phyloP scores from a whole-genome alignment of 1,140 invertebrate genomes.

The Neodiprion virginianus region DNA sequence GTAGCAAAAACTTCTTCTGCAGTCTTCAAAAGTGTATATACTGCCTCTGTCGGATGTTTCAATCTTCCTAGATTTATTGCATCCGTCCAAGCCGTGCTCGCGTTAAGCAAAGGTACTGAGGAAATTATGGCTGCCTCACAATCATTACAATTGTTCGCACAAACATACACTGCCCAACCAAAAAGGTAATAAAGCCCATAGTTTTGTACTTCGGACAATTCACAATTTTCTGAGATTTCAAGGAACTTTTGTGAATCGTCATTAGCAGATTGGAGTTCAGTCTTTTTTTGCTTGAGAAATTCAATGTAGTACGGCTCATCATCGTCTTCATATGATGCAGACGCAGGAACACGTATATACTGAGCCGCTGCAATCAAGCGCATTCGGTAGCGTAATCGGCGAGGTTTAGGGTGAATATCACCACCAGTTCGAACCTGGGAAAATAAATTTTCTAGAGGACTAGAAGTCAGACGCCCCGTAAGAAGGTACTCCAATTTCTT shows the following conservation, averaged over 20 bases:
- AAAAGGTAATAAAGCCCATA: constrained; percentile 6
- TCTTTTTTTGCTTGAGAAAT: constrained; percentile 9
- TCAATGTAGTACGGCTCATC: constrained; percentile 18
- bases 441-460: constrained; percentile 22
- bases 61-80: neutral
- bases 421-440: constrained; percentile 9
- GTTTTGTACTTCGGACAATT: neutral
- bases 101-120: neutral
- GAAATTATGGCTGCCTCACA: constrained; percentile 7
- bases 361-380: constrained; percentile 12
- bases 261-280: neutral
- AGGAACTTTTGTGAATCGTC: neutral
- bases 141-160: neutral
- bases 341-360: constrained; percentile 6
- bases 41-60: neutral
- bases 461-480: constrained; percentile 13
- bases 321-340: constrained; percentile 18
- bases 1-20: constrained; percentile 7
- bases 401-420: constrained; percentile 15
- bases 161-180: neutral
- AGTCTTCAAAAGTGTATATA: neutral
- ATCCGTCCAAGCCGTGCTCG: neutral
- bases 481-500: constrained; percentile 14
- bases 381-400: constrained; percentile 14
- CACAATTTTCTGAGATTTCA: neutral